These are phyloP conservation scores for Brenthis hecate DNA, from an alignment of 2,888 invertebrate species.

Conservation along the genomic window DNA sequence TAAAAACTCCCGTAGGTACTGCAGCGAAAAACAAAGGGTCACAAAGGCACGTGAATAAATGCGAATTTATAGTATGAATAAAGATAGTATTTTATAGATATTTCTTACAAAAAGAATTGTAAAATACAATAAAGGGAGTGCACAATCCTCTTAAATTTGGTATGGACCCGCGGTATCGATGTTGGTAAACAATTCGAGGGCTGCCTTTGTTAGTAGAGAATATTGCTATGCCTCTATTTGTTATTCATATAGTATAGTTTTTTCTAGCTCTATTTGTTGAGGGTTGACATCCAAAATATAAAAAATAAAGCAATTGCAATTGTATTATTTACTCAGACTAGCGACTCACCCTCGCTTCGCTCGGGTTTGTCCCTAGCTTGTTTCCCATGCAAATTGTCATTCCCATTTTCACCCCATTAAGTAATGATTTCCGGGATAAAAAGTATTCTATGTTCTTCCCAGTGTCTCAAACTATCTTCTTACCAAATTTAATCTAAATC, in stretches of 20 bases:
- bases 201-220: constrained; percentile 38
- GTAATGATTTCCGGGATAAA: too few species aligned
- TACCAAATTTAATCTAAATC: too few species aligned
- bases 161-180: constrained; percentile 56
- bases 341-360: too few species aligned
- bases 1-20: too few species aligned
- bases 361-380: too few species aligned
- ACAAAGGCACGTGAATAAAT: too few species aligned
- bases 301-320: neutral
- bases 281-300: neutral
- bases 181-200: constrained; percentile 59
- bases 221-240: constrained; percentile 28
- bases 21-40: too few species aligned
- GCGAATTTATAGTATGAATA: too few species aligned
- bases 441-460: too few species aligned
- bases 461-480: too few species aligned
- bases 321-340: neutral
- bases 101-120: constrained; percentile 32
- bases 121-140: constrained; percentile 51
- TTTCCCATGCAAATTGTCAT: too few species aligned
- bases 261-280: constrained; percentile 2
- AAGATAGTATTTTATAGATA: constrained; percentile 16
- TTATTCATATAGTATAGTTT: constrained; percentile 17
- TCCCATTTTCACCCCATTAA: too few species aligned
- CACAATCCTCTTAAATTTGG: constrained; percentile 49